Percentiles rank a stretch among this genome's conserved stretches.
phyloP scores from a whole-genome alignment of 2,113 vertebrate genomes.

The Mustela lutreola region DNA sequence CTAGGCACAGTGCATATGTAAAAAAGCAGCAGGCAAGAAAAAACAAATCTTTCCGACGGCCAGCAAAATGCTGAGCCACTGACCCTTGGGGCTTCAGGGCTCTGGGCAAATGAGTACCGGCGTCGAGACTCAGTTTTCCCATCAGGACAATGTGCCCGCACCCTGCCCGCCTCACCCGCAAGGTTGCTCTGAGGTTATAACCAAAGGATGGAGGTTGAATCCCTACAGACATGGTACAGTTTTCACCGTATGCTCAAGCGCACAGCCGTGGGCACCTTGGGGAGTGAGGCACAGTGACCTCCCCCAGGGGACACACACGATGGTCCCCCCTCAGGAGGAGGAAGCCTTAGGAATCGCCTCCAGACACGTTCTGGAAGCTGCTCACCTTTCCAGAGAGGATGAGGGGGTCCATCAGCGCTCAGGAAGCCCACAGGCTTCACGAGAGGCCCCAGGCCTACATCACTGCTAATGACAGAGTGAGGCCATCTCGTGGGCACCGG shows the following conservation, averaged over 20 bases:
- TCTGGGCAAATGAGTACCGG: background rate
- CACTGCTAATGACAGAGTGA: background rate
- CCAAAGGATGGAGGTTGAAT: background rate
- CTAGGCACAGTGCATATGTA: background rate
- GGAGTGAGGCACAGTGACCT: background rate
- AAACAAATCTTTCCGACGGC: background rate
- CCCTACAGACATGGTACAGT: background rate
- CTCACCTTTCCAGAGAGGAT: background rate
- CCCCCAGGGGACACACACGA: background rate
- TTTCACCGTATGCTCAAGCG: background rate
- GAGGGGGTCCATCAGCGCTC: background rate
- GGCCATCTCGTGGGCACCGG: accelerated
- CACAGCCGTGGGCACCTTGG: background rate
- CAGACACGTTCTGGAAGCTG: background rate
- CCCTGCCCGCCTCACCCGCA: background rate
- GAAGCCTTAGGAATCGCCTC: background rate
- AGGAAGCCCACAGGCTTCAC: background rate
- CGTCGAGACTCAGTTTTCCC: background rate
- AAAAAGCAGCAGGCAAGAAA: background rate
- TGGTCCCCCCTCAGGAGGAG: background rate
- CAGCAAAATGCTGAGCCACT: background rate
- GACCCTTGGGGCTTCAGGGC: background rate
- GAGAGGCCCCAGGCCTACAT: background rate
- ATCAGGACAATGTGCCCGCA: background rate
- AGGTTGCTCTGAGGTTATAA: background rate